Base-by-base conservation (phyloP, 2,888 invertebrate species). In the Cataglyphis cursor region DNA sequence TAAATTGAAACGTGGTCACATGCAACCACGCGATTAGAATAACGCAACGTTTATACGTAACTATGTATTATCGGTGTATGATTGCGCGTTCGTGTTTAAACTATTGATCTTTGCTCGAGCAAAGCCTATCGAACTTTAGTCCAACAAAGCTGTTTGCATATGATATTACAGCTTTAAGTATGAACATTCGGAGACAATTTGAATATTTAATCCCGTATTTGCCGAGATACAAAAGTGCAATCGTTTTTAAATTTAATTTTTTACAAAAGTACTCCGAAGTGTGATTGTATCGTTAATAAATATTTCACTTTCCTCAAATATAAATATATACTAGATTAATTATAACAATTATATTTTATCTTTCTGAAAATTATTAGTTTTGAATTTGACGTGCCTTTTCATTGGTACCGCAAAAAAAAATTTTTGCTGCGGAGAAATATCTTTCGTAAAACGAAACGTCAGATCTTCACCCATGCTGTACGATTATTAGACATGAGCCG, bases 1-100 rank as follows among this genome's bases (percentile, higher is more conserved):
- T 28, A 59, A 80, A 78, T 70, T 70, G 70, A 70, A 78, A 80
- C 59, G 59, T 18, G 44, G 15, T 24, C 61, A 24, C 48, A 51
- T 51, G 8, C 15, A 12, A 9, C 28, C 35, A 12, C 59, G 48
- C 35, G 44, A 72, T 80, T 72, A 80, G 72, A 80, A 80, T 59
- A 78, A 78, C 44, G 35, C 18, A 3, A 59, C 21, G 31, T 59
- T 51, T 31, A 57, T 44, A 70, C 21, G 18, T 18, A 57, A 78
- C 41, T 59, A 72, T 35, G 31, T 35, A 35, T 78, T 78, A 61
- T 80, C 31, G 51, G 31, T n/a, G 21, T 31, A 68, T n/a, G 18
- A 18, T 54, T 44, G 72, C 18, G 38, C 12, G 24, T 10, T 48
- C 35, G 48, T 9, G 59, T 80, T 70, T 44, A 61, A 72, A 72